Percentiles rank a stretch among this genome's conserved stretches.
Conservation (phyloP, 2,888 invertebrate genomes). For the Microctonus brassicae region DNA sequence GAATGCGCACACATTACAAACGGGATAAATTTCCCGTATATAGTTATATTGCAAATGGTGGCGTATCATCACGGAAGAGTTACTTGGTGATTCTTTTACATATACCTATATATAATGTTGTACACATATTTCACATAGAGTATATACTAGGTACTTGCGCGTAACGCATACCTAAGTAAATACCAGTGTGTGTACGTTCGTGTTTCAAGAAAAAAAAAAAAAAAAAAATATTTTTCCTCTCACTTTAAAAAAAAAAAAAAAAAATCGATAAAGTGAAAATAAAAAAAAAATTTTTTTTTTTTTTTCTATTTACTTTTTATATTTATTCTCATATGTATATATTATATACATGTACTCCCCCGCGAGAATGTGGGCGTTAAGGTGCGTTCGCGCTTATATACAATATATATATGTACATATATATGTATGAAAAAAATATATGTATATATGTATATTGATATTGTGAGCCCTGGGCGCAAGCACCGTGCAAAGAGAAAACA, state of each 20-base stretch:
- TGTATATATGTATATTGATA: constrained; percentile 6
- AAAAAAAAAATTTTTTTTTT: constrained; percentile 7
- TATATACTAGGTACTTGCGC: too few species aligned
- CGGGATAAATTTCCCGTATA: constrained; percentile 30
- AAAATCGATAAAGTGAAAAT: not conserved
- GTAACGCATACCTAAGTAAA: constrained; percentile 16
- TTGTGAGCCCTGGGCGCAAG: constrained; percentile 28
- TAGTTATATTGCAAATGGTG: not conserved
- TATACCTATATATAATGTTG: not conserved
- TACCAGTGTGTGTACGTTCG: not conserved
- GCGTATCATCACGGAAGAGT: constrained; percentile 29
- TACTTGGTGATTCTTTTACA: constrained; percentile 41
- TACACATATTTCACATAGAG: constrained; percentile 22
- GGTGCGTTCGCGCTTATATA: constrained; percentile 55
- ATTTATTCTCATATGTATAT: not conserved
- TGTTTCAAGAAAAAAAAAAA: constrained; percentile 13
- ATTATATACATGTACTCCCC: constrained; percentile 30
- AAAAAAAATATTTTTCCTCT: too few species aligned
- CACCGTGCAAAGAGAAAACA: constrained; percentile 37
- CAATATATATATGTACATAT: too few species aligned
- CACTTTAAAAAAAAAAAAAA: not conserved
- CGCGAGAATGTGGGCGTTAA: constrained; percentile 57
- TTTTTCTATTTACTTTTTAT: not conserved
- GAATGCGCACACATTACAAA: constrained; percentile 15
- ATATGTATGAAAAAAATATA: too few species aligned